Base-by-base conservation (phyloP, 2,113 vertebrate genomes). In the Pongo pygmaeus region DNA sequence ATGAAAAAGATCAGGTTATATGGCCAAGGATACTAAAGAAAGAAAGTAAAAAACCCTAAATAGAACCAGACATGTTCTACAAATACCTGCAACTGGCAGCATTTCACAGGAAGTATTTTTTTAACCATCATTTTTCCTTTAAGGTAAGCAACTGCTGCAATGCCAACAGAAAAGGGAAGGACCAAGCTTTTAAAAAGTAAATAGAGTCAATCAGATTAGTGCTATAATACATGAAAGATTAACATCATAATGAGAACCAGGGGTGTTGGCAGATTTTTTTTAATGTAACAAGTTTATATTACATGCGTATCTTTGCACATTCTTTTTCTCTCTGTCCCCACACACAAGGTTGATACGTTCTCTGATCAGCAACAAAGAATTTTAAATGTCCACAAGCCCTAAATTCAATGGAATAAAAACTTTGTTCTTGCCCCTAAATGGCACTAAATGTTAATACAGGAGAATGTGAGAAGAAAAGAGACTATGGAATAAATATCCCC, bases 1-100 rank as follows among this genome's bases (percentile, higher is more conserved):
- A 48, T 92, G 96, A 97, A 96, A 98, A 97, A 94, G 84, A 98
- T 94, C 91, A 93, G 95, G 59, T 97, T 97, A 67, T 40, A 94
- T 96, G 96, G 91, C 86, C 96, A 97, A 90, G 96, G 88, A 79
- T 98, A 83, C 92, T 97, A 81, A 87, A 80, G 91, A 94, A 69
- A 38, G 20, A n/a, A n/a, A 38, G 3, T 43, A 17, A 30, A 55
- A 27, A 27, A 10, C 35, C 30, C 43, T 84, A 85, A 98, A 95
- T 80, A 83, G 78, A 97, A 97, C 40, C 80, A 97, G 96, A 40
- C 43, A 1, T 43, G 43, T 85, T 80, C 93, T 81, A 88, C 10
- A 11, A 98, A 93, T 97, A 97, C 97, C 90, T 97, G 74, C 90
- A 91, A 92, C 43, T 86, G 94, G 87, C 70, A 97, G 72, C n/a